Evolutionary conservation across 1,140 invertebrate genomes (phyloP).

Genomic region (Drosophila bipectinata): DNA sequence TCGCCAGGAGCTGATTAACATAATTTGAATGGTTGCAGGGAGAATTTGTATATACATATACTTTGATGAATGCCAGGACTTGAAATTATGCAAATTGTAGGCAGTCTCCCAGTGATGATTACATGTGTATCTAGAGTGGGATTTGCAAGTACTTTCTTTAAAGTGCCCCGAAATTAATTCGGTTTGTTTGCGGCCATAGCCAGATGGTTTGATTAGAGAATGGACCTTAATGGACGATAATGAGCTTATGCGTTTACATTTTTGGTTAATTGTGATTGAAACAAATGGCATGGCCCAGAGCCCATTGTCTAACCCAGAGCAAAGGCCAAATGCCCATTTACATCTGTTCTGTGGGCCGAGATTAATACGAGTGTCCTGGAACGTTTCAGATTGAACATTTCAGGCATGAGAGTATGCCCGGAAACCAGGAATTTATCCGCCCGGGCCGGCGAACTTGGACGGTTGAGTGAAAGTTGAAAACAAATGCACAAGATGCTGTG

Average conservation of each 20-base stretch:
- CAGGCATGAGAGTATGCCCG: slow-evolving; percentile 27
- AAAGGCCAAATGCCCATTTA: slow-evolving; percentile 13
- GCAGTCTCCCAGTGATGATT: slow-evolving; percentile 34
- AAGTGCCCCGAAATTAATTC: slow-evolving; percentile 10
- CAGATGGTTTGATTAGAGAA: slow-evolving; percentile 9
- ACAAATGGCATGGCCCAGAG: slow-evolving; percentile 30
- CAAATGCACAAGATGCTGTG: slow-evolving; percentile 16
- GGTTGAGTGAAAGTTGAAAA: slow-evolving; percentile 4
- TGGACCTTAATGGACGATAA: slow-evolving; percentile 26
- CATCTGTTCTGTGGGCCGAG: slow-evolving; percentile 14
- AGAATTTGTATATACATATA: slow-evolving; percentile 1
- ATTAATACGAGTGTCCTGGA: slow-evolving; percentile 17
- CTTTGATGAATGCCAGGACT: slow-evolving; percentile 26
- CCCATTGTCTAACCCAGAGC: slow-evolving; percentile 7
- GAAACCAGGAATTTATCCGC: slow-evolving; percentile 18
- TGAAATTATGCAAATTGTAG: slow-evolving; percentile 41
- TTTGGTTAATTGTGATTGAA: slow-evolving; percentile 47
- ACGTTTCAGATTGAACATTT: slow-evolving; percentile 29
- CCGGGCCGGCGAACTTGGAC: not conserved
- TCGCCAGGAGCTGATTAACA: slow-evolving; percentile 33
- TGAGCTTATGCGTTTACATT: slow-evolving; percentile 26
- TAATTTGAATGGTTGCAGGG: slow-evolving; percentile 35
- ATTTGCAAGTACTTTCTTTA: slow-evolving; percentile 6
- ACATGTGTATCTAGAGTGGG: slow-evolving; percentile 1
- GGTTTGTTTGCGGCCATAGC: not conserved